Evolutionary conservation across 2,888 invertebrate genomes (phyloP).

Genomic region (Protonemura montana): DNA sequence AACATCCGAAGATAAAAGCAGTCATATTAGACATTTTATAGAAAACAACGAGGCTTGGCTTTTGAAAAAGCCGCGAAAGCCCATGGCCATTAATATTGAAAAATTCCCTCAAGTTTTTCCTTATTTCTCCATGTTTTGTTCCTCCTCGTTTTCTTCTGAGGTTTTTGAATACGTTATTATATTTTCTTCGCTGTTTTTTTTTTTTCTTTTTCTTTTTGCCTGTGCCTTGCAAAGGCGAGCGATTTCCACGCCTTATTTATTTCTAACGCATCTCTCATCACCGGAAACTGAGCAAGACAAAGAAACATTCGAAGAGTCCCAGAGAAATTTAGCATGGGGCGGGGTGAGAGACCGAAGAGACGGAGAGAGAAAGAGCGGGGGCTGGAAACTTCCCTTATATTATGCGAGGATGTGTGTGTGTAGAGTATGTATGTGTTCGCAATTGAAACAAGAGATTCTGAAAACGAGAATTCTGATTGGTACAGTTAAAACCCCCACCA

Average conservation of each 20-base stretch:
- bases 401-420: background rate
- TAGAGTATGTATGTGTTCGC: background rate
- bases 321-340: background rate
- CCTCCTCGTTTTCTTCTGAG: constrained; percentile 16
- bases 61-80: constrained; percentile 31
- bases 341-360: background rate
- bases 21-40: constrained; percentile 23
- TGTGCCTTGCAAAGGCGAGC: background rate
- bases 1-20: constrained; percentile 16
- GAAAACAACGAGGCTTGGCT: constrained; percentile 13
- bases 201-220: background rate
- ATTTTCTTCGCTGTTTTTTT: background rate
- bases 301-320: constrained; percentile 22
- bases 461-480: constrained; percentile 46
- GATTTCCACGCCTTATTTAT: constrained; percentile 36
- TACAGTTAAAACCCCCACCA: constrained; percentile 40
- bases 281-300: constrained; percentile 31
- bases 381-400: background rate
- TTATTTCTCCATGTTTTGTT: constrained; percentile 3
- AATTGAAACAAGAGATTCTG: constrained; percentile 35
- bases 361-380: background rate
- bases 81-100: constrained; percentile 37
- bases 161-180: constrained; percentile 39
- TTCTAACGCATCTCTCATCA: constrained; percentile 31
- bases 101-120: constrained; percentile 31